phyloP scores from a whole-genome alignment of 2,797 vertebrate species.

The Monodelphis domestica region DNA sequence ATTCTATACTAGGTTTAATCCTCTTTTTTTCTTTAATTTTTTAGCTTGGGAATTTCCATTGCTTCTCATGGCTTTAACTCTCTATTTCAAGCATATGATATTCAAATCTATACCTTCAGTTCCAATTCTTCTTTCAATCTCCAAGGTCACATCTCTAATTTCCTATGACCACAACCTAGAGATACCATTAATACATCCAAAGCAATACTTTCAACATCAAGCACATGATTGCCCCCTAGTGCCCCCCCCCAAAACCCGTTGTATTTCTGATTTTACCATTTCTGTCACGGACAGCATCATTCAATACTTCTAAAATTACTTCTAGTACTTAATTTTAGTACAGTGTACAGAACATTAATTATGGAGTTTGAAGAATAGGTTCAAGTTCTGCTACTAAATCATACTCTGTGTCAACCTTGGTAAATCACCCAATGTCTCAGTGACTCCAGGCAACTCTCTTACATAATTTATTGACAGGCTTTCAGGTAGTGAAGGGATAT shows the following conservation, averaged over 20 bases:
- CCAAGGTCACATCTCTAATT: neutral
- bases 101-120: neutral
- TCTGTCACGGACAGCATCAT: neutral
- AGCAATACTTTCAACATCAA: neutral
- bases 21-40: neutral
- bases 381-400: neutral
- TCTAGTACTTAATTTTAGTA: neutral
- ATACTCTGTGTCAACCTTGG: neutral
- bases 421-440: neutral
- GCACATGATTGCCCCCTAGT: neutral
- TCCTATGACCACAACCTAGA: neutral
- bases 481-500: neutral
- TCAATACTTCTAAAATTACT: neutral
- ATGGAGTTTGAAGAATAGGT: neutral
- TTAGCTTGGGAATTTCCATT: neutral
- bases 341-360: neutral
- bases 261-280: neutral
- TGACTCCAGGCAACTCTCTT: neutral
- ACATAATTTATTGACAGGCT: neutral
- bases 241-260: neutral
- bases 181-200: neutral
- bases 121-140: neutral
- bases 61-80: neutral
- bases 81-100: neutral
- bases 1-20: neutral